Conservation (phyloP, 2,113 vertebrate genomes). For the Salvator merianae region DNA sequence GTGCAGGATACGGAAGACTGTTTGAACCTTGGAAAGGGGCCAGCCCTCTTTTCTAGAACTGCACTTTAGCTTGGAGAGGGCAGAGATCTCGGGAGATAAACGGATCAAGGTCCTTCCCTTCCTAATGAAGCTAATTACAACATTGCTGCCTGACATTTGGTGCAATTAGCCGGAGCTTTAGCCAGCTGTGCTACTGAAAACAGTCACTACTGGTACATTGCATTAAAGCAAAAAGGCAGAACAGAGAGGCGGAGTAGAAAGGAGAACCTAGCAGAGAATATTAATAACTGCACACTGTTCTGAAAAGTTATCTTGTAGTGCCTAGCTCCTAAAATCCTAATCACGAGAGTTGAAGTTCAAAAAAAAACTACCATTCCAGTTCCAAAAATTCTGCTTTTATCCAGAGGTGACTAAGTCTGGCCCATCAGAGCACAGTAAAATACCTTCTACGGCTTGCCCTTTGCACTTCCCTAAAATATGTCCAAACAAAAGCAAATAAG, state of each 20-base stretch:
- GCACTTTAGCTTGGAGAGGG: accelerated
- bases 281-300: too few species aligned
- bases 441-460: background rate
- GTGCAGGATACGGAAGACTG: background rate
- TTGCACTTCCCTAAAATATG: too few species aligned
- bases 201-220: background rate
- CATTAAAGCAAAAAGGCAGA: background rate
- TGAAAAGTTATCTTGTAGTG: too few species aligned
- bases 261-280: background rate
- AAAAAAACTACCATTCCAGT: too few species aligned
- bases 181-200: conserved; percentile 35
- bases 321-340: too few species aligned
- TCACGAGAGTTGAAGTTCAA: too few species aligned
- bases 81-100: conserved; percentile 37
- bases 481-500: background rate
- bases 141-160: conserved; percentile 50
- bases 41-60: background rate
- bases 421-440: too few species aligned
- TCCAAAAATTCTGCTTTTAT: too few species aligned
- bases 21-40: background rate
- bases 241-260: too few species aligned
- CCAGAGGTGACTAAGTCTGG: too few species aligned
- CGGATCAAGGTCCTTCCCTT: conserved; percentile 19
- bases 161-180: conserved; percentile 63
- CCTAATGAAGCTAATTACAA: conserved; percentile 55